Conservation (phyloP, 2,888 invertebrate species). For the Dynastes hyllus region DNA sequence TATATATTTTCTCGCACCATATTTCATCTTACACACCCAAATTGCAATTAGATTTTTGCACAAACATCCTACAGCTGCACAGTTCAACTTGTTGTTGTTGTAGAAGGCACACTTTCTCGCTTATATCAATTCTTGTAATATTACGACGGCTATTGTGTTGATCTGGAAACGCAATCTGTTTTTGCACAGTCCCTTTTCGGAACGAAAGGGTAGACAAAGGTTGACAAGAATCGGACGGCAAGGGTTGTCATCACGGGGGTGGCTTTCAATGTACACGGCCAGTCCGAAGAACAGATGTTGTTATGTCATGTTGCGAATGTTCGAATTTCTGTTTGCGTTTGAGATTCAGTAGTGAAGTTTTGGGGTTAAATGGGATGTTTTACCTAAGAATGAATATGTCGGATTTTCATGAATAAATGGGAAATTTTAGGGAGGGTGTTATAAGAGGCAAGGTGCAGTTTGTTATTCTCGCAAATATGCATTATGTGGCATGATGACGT, state of each 20-base stretch:
- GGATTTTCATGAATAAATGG: neutral
- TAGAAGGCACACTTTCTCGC: too few relatives aligned
- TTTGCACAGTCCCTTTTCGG: slow-evolving; percentile 25
- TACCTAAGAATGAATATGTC: slow-evolving; percentile 2
- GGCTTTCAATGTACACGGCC: slow-evolving; percentile 7
- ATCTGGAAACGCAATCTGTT: slow-evolving; percentile 36
- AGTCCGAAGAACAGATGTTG: slow-evolving; percentile 31
- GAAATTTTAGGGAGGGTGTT: neutral
- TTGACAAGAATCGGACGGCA: slow-evolving; percentile 17
- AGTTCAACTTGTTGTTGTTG: neutral
- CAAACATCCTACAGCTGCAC: slow-evolving; percentile 11
- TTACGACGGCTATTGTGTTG: slow-evolving; percentile 34
- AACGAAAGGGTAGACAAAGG: slow-evolving; percentile 34
- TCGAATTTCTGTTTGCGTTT: slow-evolving; percentile 26
- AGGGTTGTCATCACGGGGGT: slow-evolving; percentile 10
- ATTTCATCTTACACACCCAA: neutral
- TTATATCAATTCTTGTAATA: slow-evolving; percentile 13
- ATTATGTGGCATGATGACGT: too few relatives aligned
- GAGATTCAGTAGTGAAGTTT: slow-evolving; percentile 16
- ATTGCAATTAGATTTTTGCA: neutral
- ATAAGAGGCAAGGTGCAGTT: neutral
- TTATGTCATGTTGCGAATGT: slow-evolving; percentile 41
- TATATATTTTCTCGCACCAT: too few relatives aligned
- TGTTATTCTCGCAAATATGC: neutral
- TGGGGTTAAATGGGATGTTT: slow-evolving; percentile 19